Base-by-base conservation (phyloP, 2,797 vertebrate species). In the Iguana delicatissima region DNA sequence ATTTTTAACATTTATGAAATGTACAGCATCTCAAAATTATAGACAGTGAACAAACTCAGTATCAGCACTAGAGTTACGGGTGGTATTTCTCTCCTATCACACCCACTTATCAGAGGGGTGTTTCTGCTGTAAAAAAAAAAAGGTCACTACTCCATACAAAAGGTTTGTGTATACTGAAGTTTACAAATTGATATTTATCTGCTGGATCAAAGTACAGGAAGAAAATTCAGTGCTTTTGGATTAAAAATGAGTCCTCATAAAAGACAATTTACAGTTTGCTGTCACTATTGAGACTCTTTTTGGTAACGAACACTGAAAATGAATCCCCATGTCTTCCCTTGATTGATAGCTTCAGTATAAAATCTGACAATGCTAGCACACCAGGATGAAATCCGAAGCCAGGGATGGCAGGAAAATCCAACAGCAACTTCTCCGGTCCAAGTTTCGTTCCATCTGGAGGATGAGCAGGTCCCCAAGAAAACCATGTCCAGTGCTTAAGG, bases 31-130 rank as follows among this genome's bases (percentile, higher is more conserved):
- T 93, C 35, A n/a, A 93, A 26, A 91, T 46, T 69, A 92, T 80
- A 95, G 89, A 46, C 82, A 87, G 69, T 89, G 84, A 91, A 46
- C 38, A 89, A 79, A 88, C 90, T 91, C 86, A 94, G 50, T 87
- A 57, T 55, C 86, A 91, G 80, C 76, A 52, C 69, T 86, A 81
- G 93, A 93, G 83, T 52, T 82, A 24, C 0, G 0, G 13, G 20
- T 16, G 8, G 55, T 24, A 72, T 89, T 52, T 84, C 13, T 35
- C 80, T 76, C 29, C 82, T 59, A 91, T 62, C 29, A 59, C 26
- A 69, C n/a, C 76, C 59, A 87, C 32, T 46, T 90, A 62, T 35
- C 3, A n/a, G 52, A n/a, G 38, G 18, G 12, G 32, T 52, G 82
- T 80, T 29, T 10, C 73, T 81, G 22, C 69, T 35, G 62, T 73